Conservation (phyloP, 2,113 vertebrate species). For the Anthoscopus minutus region DNA sequence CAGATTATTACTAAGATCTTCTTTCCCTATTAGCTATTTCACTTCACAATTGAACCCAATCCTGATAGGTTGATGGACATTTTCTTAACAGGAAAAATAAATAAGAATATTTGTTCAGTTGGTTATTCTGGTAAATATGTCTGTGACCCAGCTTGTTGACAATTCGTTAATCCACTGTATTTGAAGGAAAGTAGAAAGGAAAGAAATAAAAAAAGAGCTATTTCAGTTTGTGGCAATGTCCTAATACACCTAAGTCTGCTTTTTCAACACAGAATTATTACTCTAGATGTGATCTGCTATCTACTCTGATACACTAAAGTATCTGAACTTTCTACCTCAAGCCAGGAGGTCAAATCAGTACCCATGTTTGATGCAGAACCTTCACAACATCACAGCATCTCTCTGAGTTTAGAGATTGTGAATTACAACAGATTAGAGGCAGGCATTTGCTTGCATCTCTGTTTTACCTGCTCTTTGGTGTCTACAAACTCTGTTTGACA, state of each 20-base stretch:
- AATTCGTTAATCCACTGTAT: not conserved
- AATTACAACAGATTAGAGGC: not conserved
- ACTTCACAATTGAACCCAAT: not conserved
- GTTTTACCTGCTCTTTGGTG: not conserved
- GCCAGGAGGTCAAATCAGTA: not conserved
- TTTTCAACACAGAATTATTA: not conserved
- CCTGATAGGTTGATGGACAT: not conserved
- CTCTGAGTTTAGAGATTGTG: not conserved
- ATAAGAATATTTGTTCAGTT: not conserved
- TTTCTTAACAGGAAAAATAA: not conserved
- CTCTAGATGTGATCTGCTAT: not conserved
- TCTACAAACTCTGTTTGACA: not conserved
- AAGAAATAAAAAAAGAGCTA: not conserved
- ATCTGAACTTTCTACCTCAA: not conserved
- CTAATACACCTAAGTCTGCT: not conserved
- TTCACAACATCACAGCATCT: not conserved
- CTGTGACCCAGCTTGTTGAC: not conserved
- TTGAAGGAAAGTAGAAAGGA: not conserved
- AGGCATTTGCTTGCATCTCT: not conserved
- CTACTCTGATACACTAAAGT: not conserved
- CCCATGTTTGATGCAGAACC: not conserved
- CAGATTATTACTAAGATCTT: not conserved
- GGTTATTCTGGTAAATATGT: not conserved
- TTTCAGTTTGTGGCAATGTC: not conserved
- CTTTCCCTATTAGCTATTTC: not conserved